These are phyloP conservation scores for Corvus moneduloides DNA, from an alignment of 2,113 vertebrate species.

Conservation along the genomic window DNA sequence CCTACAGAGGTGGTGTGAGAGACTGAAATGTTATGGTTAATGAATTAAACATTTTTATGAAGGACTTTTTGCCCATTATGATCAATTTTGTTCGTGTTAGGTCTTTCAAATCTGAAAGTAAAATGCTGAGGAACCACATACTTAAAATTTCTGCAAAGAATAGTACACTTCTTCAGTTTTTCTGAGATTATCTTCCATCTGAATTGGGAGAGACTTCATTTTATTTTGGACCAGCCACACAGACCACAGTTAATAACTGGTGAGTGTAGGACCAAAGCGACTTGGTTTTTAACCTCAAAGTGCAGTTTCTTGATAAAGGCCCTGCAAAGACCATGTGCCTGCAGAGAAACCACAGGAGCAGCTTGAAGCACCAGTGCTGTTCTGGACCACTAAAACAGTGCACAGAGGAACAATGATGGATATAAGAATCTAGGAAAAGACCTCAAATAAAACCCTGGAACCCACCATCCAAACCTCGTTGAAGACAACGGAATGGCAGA, in stretches of 20 bases:
- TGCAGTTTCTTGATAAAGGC: neutral
- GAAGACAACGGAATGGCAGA: neutral
- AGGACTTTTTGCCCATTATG: neutral
- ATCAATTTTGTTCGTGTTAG: neutral
- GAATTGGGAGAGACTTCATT: neutral
- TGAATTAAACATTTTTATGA: neutral
- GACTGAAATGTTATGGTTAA: neutral
- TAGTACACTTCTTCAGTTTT: neutral
- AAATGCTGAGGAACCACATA: neutral
- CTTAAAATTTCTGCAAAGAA: neutral
- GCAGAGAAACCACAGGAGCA: neutral
- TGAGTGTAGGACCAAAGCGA: neutral
- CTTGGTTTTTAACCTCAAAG: neutral
- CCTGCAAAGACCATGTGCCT: neutral
- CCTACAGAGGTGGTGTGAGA: neutral
- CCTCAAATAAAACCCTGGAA: neutral
- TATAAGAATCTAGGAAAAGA: neutral
- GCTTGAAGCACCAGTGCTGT: neutral
- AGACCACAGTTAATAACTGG: neutral
- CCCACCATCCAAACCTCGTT: neutral
- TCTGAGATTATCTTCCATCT: neutral
- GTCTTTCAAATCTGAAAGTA: neutral
- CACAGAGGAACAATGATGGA: neutral
- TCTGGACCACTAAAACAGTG: neutral
- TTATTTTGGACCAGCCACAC: neutral